Base-by-base conservation (phyloP, 1,140 invertebrate genomes). In the Copidosoma floridanum region DNA sequence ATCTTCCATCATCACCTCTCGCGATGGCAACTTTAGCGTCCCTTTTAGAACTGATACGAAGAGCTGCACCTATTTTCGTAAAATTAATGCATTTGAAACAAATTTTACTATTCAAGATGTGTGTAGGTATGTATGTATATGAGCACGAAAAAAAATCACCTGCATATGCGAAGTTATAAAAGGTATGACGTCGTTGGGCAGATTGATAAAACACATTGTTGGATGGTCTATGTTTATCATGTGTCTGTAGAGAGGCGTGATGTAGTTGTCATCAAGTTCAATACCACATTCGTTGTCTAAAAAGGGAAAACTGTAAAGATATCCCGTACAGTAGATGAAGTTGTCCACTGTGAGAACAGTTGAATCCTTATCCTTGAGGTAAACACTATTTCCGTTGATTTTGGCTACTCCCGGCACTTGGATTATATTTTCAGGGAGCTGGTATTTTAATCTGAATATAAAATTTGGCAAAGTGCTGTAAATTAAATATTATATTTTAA, bases 211-310 rank as follows among this genome's bases (percentile, higher is more conserved):
- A 40, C 78, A 82, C 82, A 93, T 84, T 11, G 82, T 84, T 0
- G 88, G 88, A 68, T 85, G 83, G 56, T 86, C 74, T 1, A 86
- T 83, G 68, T 91, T 86, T 8, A 92, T 82, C 7, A 90, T 74
- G 56, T 91, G 87, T 66, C 86, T 85, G 73, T 90, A 89, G 1
- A 93, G 80, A 0, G 89, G 88, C 24, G 82, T 77, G 2, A 93
- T 80, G 54, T 81, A 82, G 57, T 86, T 83, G 37, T 85, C 82
- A 0, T 85, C 75, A 1, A 85, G 74, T 6, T 71, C 73, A 2
- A 90, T 68, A 4, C 82, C 82, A 61, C 84, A 84, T 8, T 76
- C 82, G 14, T 75, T 62, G 52, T 82, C 77, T 4, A 91, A 72
- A 78, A 91, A 91, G 2, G 87, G 85, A 68, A 85, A 88, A 41